These are phyloP conservation scores for Hypanus sabinus DNA, from an alignment of 2,113 vertebrate genomes.

Conservation along the genomic window DNA sequence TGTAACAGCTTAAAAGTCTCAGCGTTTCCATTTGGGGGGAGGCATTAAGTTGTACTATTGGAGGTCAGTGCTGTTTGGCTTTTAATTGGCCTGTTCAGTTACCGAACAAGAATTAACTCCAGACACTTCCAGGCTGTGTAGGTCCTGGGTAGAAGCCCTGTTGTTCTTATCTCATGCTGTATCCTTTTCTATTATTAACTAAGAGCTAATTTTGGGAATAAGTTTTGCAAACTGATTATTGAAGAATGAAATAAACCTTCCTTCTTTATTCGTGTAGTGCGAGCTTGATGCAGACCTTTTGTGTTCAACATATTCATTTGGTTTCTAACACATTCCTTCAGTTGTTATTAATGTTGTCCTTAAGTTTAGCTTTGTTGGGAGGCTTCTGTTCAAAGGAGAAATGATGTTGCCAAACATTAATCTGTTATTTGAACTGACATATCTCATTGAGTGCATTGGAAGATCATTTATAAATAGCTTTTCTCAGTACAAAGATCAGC, in stretches of 20 bases:
- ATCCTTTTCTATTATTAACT: not conserved
- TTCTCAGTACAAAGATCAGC: slow-evolving; percentile 49
- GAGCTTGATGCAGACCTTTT: not conserved
- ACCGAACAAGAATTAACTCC: not conserved
- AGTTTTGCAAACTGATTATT: not conserved
- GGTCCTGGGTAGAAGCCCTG: not conserved
- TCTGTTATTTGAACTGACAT: slow-evolving; percentile 64
- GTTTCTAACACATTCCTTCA: slow-evolving; percentile 17
- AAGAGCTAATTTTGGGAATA: not conserved
- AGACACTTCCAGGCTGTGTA: not conserved
- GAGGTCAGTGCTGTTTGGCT: not conserved
- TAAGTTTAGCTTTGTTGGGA: not conserved
- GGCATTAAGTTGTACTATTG: not conserved
- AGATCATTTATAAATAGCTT: slow-evolving; percentile 63
- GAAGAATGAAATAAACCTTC: not conserved
- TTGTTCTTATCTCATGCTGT: not conserved
- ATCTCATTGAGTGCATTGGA: slow-evolving; percentile 54
- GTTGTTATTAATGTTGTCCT: not conserved
- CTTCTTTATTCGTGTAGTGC: not conserved
- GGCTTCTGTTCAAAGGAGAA: not conserved
- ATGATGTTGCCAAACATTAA: slow-evolving; percentile 46
- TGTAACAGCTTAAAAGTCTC: not conserved
- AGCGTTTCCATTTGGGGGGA: not conserved
- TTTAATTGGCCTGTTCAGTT: not conserved
- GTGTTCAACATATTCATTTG: not conserved